Conservation (phyloP, 1,140 invertebrate genomes). For the Neodiprion fabricii region DNA sequence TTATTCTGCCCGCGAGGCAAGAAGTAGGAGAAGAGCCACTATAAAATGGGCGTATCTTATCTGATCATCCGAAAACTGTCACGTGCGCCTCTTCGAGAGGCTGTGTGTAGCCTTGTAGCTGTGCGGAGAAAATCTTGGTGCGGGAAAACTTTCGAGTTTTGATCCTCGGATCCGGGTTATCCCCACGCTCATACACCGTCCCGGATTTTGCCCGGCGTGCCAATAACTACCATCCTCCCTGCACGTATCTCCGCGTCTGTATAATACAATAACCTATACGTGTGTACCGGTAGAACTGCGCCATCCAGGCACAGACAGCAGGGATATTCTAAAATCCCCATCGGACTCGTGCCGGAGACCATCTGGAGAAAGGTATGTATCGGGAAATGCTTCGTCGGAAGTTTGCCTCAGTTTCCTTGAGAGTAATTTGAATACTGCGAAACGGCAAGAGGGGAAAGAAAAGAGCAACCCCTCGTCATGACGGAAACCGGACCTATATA, state of each 20-base stretch:
- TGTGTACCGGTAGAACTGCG: too few relatives aligned
- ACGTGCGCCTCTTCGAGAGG: not conserved
- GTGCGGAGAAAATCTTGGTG: not conserved
- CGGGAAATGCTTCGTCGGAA: not conserved
- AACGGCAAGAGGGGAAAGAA: not conserved
- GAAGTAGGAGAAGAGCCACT: not conserved
- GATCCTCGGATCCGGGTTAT: not conserved
- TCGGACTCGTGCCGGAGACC: not conserved
- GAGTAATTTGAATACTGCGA: not conserved
- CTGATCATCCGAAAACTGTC: conserved; percentile 3
- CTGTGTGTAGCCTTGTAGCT: not conserved
- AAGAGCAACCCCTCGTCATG: too few relatives aligned
- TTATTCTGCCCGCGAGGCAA: not conserved
- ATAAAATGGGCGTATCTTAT: conserved; percentile 7
- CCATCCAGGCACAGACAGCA: not conserved
- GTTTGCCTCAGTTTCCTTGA: not conserved
- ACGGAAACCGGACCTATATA: too few relatives aligned
- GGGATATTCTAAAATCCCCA: not conserved
- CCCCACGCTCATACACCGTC: too few relatives aligned
- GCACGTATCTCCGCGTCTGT: not conserved
- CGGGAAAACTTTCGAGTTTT: not conserved
- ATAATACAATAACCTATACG: not conserved
- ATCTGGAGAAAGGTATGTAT: not conserved
- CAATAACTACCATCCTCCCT: not conserved
- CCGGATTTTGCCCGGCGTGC: not conserved